Evolutionary conservation across 2,888 invertebrate species (phyloP), one percentile per base, ranked within the genome.

Genomic region (Villa cingulata): DNA sequence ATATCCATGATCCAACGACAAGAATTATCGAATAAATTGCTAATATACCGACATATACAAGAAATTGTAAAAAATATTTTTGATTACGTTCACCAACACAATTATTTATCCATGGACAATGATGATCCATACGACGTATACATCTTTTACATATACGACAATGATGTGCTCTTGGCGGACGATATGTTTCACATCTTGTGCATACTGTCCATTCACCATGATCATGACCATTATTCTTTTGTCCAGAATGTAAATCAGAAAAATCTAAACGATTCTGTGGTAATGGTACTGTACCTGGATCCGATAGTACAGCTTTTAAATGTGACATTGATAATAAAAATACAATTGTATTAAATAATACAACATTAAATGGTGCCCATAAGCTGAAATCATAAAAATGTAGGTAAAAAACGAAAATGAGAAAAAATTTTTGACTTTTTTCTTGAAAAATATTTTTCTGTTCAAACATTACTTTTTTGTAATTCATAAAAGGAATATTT

Each of bases 41-140:
- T 51, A 82, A 65, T 41, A 76, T 66, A 47, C 82, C 85, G 50
- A 86, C 86, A 64, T 86, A 89, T 38, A 87, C 73, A 53, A 88
- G 73, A 72, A 91, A 91, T 62, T 91, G 86, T 54, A 91, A 77
- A 68, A 91, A 91, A 71, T 84, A 90, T 66, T 89, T 90, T 71
- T 91, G 90, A 73, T 92, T 91, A 59, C 79, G 78, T 69, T 91
- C 90, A 40, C 90, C 91, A 6, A 91, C 88, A 66, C 91, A 91
- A 67, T 92, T 92, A 65, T 92, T 92, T 42, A 91, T 89, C 87
- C 87, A 88, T 6, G 87, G 85, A 66, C 90, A 89, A 66, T 91
- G 89, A 41, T 68, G 67, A 48, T 68, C 68, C 66, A 69, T 66
- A 41, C 65, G 62, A 4, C 68, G 59, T 46, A 90, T 81, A 62